Evolutionary conservation across 2,113 vertebrate genomes (phyloP).

Genomic region (Leptobrachium ailaonicum): DNA sequence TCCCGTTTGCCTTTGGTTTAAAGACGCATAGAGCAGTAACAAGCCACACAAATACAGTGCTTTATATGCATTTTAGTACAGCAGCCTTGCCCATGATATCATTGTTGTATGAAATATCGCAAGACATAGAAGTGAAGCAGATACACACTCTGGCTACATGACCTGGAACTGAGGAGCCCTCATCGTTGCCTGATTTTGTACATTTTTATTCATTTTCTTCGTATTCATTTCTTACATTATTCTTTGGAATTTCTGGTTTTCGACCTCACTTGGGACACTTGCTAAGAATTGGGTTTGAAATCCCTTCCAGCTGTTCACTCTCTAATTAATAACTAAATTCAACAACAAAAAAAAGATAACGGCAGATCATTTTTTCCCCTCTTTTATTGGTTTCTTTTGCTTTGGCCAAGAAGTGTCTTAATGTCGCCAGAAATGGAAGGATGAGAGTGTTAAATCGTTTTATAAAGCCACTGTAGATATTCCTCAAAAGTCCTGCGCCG

Average conservation of each 20-base stretch:
- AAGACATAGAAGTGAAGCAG: neutral
- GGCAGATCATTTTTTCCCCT: neutral
- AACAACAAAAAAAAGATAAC: neutral
- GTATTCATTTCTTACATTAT: neutral
- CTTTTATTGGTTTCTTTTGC: neutral
- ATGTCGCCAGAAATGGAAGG: neutral
- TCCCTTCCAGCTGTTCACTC: constrained; percentile 31
- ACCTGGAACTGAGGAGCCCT: neutral
- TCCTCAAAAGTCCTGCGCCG: neutral
- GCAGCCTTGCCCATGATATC: neutral
- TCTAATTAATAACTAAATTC: constrained; percentile 34
- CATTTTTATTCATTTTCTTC: neutral
- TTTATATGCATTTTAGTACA: neutral
- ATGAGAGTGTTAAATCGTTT: neutral
- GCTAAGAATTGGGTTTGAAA: constrained; percentile 9
- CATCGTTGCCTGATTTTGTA: neutral
- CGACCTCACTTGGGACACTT: neutral
- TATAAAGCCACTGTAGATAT: neutral
- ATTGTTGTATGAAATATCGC: neutral
- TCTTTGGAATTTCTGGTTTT: neutral
- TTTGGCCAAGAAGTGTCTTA: neutral
- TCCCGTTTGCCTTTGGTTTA: neutral
- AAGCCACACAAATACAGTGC: neutral
- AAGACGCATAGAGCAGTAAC: neutral
- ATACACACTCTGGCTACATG: neutral